Evolutionary conservation across 2,888 invertebrate species (phyloP).

Genomic region (Drepanosiphum platanoidis): DNA sequence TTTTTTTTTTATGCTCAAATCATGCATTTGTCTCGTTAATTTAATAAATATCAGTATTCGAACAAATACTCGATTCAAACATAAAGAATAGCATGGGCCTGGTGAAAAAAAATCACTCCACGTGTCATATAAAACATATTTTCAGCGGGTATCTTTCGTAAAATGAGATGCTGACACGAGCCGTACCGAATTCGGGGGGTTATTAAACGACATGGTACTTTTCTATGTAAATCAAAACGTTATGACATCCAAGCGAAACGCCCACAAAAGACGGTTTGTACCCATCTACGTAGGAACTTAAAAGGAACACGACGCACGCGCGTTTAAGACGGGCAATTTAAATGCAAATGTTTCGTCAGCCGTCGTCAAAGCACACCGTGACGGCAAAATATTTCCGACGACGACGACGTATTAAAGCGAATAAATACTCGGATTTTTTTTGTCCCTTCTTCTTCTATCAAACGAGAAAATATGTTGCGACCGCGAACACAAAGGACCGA

Average conservation of each 20-base stretch:
- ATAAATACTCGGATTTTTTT: too few relatives aligned
- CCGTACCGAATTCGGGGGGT: not conserved
- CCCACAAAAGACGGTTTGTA: not conserved
- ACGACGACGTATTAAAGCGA: too few relatives aligned
- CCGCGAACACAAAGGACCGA: too few relatives aligned
- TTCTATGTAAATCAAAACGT: constrained; percentile 15
- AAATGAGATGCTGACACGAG: not conserved
- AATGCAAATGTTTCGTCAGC: constrained; percentile 27
- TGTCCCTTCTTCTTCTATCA: too few relatives aligned
- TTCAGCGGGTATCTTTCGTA: not conserved
- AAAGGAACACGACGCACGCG: not conserved
- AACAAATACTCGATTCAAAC: too few relatives aligned
- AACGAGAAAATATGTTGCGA: too few relatives aligned
- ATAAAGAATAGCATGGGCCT: too few relatives aligned
- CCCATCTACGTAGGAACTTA: not conserved
- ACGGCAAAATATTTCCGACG: not conserved
- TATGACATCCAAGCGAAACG: constrained; percentile 16
- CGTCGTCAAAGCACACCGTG: not conserved
- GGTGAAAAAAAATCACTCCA: too few relatives aligned
- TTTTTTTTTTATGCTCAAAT: too few relatives aligned
- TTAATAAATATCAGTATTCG: too few relatives aligned
- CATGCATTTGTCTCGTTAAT: too few relatives aligned
- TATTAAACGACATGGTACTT: constrained; percentile 2
- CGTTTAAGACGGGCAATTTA: not conserved
- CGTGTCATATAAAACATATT: too few relatives aligned